phyloP scores from a whole-genome alignment of 2,888 invertebrate species.

The Latrodectus hesperus region DNA sequence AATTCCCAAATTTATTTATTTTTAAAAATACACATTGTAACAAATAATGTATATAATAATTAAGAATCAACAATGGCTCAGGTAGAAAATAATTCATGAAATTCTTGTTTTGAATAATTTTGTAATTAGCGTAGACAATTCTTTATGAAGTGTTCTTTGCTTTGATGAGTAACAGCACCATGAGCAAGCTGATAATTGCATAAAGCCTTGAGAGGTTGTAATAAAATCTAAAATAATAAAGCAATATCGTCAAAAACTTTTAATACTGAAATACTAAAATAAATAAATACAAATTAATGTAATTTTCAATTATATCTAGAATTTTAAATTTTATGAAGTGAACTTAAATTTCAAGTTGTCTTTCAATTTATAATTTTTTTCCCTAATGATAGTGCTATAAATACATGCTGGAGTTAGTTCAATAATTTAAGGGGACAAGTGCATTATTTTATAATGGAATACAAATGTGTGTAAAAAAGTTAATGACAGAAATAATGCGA shows the following conservation, averaged over 20 bases:
- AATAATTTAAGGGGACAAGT: no score
- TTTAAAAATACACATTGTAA: no score
- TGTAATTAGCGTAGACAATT: conserved; percentile 75
- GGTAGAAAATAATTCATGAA: no score
- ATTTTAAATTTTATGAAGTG: background rate
- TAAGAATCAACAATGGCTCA: no score
- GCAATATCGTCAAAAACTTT: background rate
- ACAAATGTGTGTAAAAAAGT: no score
- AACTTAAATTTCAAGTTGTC: background rate
- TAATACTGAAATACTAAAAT: background rate
- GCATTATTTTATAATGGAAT: no score
- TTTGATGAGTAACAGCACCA: conserved; percentile 94
- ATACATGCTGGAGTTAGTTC: no score
- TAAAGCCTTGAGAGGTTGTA: conserved; percentile 85
- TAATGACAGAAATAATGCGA: no score
- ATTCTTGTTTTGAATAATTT: background rate
- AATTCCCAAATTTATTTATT: no score
- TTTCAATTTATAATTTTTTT: no score
- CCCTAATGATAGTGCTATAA: no score
- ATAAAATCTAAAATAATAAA: conserved; percentile 59
- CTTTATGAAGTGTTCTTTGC: conserved; percentile 87
- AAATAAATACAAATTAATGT: background rate
- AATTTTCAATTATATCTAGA: background rate
- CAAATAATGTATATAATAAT: no score
- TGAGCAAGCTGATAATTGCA: conserved; percentile 91